Evolutionary conservation across 2,113 vertebrate species (phyloP), one percentile per base, ranked within the genome.

Genomic region (Euleptes europaea): DNA sequence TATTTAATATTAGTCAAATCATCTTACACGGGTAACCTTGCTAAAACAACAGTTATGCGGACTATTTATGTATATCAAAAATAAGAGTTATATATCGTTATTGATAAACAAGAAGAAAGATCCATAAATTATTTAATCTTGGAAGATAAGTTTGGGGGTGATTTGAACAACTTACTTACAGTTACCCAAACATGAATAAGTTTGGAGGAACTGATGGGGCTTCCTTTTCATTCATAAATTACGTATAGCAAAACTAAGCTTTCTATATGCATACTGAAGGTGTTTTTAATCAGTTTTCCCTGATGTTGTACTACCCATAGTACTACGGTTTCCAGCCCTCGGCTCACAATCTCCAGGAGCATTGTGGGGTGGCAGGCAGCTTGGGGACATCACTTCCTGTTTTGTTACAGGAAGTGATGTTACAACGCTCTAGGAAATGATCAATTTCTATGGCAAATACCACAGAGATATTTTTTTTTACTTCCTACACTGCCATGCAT

Each of bases 1-100:
- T 92, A 93, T 94, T 93, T 94, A 94, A 91, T 92, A 92, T 88
- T 93, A 92, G 89, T 94, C 92, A 92, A 94, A 90, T 93, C 88
- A 90, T 89, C 87, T 80, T 91, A 90, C 90, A 90, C 78, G 90
- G 1, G 49, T 85, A 94, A 94, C 33, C 74, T 94, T 93, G 88
- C 73, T 90, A 91, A 93, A 95, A 92, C 83, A 89, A 88, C 83
- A 91, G 91, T 91, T 89, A 91, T 90, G 63, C 87, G 92, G 76
- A 88, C 65, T 89, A 88, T 84, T 88, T 91, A 92, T 90, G 70
- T 90, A 93, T 95, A 79, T 90, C 88, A 78, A 72, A 89, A 94
- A 80, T 84, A 76, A 19, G 19, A 89, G 88, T 88, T 91, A 85
- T 54, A 0, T 15, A 80, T 51, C 69, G 89, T 74, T 92, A 86